Conservation (phyloP, 2,888 invertebrate genomes). For the Platerodrilus igneus region DNA sequence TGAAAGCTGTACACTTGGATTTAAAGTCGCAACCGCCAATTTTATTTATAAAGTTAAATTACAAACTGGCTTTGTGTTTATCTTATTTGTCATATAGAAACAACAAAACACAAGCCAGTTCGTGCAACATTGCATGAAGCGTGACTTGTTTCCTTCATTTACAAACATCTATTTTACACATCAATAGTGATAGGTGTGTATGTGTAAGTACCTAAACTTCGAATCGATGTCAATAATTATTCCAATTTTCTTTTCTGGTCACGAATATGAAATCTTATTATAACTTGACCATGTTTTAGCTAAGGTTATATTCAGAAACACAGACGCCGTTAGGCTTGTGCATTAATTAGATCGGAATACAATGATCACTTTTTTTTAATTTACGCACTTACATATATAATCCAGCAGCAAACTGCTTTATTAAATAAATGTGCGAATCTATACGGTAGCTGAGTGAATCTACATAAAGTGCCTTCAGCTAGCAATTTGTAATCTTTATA, state of each 20-base stretch:
- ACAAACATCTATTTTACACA: conserved; percentile 12
- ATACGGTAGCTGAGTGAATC: conserved; percentile 7
- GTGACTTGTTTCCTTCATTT: conserved; percentile 15
- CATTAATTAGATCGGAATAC: no score
- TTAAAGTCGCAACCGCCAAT: conserved; percentile 22
- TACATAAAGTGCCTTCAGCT: conserved; percentile 5
- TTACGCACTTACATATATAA: neutral
- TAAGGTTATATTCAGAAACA: no score
- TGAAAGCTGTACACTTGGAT: conserved; percentile 24
- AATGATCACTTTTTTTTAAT: no score
- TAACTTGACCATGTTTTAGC: no score
- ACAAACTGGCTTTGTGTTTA: conserved; percentile 8
- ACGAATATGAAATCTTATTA: conserved; percentile 7
- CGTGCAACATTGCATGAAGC: conserved; percentile 13
- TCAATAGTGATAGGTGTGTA: conserved; percentile 16
- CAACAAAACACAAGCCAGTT: neutral
- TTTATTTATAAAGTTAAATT: conserved; percentile 10
- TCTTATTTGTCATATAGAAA: neutral
- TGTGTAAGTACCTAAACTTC: conserved; percentile 17
- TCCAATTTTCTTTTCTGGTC: conserved; percentile 10
- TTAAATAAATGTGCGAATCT: conserved; percentile 4
- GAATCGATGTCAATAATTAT: conserved; percentile 17
- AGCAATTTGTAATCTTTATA: no score
- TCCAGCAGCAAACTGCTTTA: neutral
- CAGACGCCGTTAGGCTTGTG: no score